Evolutionary conservation across 2,797 vertebrate species (phyloP).

Genomic region (Malacoraja senta): DNA sequence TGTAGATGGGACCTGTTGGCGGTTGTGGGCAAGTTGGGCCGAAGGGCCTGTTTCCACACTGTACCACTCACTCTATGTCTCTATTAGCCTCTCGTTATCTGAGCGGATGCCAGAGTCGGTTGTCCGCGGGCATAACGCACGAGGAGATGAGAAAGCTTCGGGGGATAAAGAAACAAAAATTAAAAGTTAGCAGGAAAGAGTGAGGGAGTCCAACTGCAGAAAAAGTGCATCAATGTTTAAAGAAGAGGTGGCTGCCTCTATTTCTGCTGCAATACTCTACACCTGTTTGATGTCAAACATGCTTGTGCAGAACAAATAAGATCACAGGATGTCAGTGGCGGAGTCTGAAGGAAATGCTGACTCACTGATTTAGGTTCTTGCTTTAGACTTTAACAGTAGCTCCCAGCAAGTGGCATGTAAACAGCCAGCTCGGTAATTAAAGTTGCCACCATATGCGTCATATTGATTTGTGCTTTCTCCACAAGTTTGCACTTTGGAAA

Average conservation of each 20-base stretch:
- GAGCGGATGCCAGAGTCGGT: no score
- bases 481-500: not conserved
- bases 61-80: no score
- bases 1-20: no score
- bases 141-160: not conserved
- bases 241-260: no score
- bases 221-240: no score
- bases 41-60: no score
- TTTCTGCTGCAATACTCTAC: not conserved
- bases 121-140: no score
- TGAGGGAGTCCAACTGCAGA: not conserved
- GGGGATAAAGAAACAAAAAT: not conserved
- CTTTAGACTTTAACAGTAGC: not conserved
- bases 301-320: not conserved
- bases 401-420: not conserved
- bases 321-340: not conserved
- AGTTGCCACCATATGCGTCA: not conserved
- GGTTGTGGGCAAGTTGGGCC: no score
- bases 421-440: slow-evolving; percentile 9
- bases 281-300: not conserved
- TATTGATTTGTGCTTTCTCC: not conserved
- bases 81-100: not conserved
- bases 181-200: not conserved
- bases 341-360: not conserved
- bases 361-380: not conserved